phyloP scores from a whole-genome alignment of 2,113 vertebrate genomes.

The Phylloscopus trochilus region DNA sequence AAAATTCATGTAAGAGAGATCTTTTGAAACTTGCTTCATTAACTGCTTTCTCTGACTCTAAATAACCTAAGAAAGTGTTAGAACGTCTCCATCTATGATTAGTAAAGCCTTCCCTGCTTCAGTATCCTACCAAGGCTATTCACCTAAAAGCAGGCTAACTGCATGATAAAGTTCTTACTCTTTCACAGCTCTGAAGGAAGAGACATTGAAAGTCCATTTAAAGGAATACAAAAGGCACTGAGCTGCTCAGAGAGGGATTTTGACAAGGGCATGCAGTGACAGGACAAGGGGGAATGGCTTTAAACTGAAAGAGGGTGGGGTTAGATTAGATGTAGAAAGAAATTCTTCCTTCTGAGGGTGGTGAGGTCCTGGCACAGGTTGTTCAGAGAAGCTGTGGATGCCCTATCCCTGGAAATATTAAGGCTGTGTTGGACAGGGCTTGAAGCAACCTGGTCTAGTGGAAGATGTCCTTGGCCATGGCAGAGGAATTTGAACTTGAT shows the following conservation, averaged over 20 bases:
- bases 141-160: background rate
- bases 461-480: background rate
- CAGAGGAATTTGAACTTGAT: background rate
- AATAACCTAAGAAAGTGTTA: background rate
- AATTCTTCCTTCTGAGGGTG: background rate
- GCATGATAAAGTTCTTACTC: background rate
- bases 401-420: background rate
- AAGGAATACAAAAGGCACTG: background rate
- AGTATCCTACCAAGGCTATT: background rate
- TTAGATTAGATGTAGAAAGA: background rate
- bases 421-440: background rate
- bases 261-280: background rate
- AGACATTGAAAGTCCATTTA: background rate
- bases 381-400: background rate
- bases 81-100: background rate
- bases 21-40: constrained; percentile 4
- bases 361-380: background rate
- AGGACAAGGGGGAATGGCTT: background rate
- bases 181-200: background rate
- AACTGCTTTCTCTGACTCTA: background rate
- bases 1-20: background rate
- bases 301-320: background rate
- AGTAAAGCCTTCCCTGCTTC: background rate
- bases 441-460: background rate
- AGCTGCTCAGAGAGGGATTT: background rate